These are phyloP conservation scores for Podocnemis expansa DNA, from an alignment of 2,113 vertebrate species.

Conservation along the genomic window DNA sequence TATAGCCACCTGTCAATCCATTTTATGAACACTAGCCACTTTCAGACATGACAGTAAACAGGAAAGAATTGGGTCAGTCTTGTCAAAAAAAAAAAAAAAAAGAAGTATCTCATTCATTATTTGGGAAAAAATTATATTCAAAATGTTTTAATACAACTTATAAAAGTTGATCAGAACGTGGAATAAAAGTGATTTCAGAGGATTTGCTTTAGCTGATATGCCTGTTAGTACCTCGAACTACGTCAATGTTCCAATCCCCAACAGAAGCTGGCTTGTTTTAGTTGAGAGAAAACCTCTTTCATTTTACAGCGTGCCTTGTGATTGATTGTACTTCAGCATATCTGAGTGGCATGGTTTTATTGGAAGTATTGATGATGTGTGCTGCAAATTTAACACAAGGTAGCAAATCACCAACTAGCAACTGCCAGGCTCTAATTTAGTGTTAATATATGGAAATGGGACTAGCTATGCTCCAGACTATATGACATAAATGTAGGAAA, in stretches of 20 bases:
- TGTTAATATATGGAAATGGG: neutral
- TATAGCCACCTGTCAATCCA: neutral
- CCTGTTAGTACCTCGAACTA: neutral
- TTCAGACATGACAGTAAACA: neutral
- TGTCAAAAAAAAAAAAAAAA: neutral
- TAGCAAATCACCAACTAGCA: neutral
- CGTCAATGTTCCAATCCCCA: neutral
- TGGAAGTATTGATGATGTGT: neutral
- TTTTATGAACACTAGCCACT: neutral
- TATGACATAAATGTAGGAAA: neutral
- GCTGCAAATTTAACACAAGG: neutral
- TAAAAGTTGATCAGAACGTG: neutral
- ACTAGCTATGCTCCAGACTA: neutral
- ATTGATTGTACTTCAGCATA: neutral
- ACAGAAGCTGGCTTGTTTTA: neutral
- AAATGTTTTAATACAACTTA: neutral
- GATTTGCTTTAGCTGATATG: neutral
- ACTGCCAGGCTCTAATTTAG: fast-evolving
- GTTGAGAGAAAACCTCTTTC: neutral
- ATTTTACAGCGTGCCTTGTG: fast-evolving
- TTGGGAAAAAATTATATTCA: neutral
- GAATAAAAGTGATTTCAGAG: neutral
- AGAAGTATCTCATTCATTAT: neutral
- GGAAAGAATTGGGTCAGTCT: neutral
- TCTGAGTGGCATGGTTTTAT: fast-evolving